Base-by-base conservation (phyloP, 2,113 vertebrate genomes). In the Chelonoidis abingdonii region DNA sequence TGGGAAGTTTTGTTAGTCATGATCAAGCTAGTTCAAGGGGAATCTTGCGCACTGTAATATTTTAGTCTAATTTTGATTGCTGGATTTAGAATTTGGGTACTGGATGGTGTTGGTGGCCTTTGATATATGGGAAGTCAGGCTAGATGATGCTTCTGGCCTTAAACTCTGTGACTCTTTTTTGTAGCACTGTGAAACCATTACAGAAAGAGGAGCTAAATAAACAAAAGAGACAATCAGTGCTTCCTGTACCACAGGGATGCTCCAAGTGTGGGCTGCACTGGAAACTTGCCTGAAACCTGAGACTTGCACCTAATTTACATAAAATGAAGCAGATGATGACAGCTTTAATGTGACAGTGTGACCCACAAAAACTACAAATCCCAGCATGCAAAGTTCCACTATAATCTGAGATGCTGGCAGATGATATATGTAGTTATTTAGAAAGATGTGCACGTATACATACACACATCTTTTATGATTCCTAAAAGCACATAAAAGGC, bases 241-340 rank as follows among this genome's bases (percentile, higher is more conserved):
- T 57, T 49, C n/a, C 10, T 80, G 69, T 52, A 78, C 44, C 50
- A 41, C 53, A 59, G 31, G 6, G 83, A 10, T 78, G 85, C 57
- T 87, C 0, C 0, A 35, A 65, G 5, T 3, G 0, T 2, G 41
- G 80, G 4, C 5, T 41, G n/a, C 16, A 44, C 24, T 78, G 44
- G 52, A 35, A 84, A 50, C 72, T 6, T 24, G 31, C 14, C 8
- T 52, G 62, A 25, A 65, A 81, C 44, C 22, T 29, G 44, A 72
- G 21, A 10, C 13, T n/a, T 79, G 12, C 21, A 49, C 8, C 41
- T 49, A 57, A 79, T 49, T 24, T 57, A 31, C 12, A 44, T 29
- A 53, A 56, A 79, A 29, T 35, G 35, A 72, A 78, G 29, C 53
- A 25, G 11, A 59, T 7, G 7, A 53, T n/a, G n/a, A 54, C 10